phyloP scores from a whole-genome alignment of 2,113 vertebrate genomes.

The Carollia perspicillata region DNA sequence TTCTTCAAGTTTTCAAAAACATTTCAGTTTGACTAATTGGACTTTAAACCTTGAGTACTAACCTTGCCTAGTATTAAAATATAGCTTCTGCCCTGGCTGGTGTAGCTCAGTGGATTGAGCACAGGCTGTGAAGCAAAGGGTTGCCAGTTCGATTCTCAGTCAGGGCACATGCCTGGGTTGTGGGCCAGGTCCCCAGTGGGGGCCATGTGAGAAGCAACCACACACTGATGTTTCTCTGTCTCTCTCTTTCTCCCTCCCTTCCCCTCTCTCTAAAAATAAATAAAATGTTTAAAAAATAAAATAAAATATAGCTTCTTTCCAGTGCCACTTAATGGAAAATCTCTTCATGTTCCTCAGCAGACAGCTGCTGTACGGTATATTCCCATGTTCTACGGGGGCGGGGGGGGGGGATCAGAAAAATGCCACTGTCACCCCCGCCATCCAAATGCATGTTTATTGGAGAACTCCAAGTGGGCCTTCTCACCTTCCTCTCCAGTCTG shows the following conservation, averaged over 20 bases:
- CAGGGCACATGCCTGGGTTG: too few relatives aligned
- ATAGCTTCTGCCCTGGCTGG: background rate
- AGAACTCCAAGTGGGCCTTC: background rate
- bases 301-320: conserved; percentile 24
- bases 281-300: too few relatives aligned
- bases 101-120: too few relatives aligned
- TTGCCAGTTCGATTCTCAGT: too few relatives aligned
- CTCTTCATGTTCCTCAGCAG: background rate
- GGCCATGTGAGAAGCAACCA: too few relatives aligned
- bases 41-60: conserved; percentile 27
- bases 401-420: background rate
- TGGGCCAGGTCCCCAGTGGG: too few relatives aligned
- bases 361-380: background rate
- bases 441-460: background rate
- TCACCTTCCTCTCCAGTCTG: background rate
- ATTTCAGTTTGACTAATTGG: background rate
- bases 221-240: too few relatives aligned
- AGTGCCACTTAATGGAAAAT: background rate
- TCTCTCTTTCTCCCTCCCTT: too few relatives aligned
- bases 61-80: conserved; percentile 16
- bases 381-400: background rate
- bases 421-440: background rate
- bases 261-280: too few relatives aligned
- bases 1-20: background rate
- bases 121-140: too few relatives aligned